Percentiles rank a stretch among this genome's conserved stretches.
Evolutionary conservation across 2,797 vertebrate genomes (phyloP).

Genomic region (Falco biarmicus): DNA sequence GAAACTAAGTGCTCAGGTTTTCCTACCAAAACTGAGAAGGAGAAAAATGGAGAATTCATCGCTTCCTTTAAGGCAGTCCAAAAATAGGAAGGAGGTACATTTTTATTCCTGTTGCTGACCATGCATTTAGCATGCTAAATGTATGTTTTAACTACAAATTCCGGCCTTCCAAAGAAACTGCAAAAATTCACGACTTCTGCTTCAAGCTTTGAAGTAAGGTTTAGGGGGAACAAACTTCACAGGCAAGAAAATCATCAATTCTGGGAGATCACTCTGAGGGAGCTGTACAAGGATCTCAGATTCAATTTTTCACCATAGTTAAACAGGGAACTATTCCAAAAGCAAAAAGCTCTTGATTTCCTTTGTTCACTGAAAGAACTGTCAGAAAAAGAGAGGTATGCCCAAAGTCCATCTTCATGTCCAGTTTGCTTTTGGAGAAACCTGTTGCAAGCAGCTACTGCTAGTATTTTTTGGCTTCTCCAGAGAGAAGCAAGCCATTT

Average conservation of each 20-base stretch:
- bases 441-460: background rate
- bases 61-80: background rate
- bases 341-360: background rate
- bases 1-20: background rate
- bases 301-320: background rate
- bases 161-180: background rate
- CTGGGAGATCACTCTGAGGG: background rate
- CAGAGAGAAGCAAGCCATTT: background rate
- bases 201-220: background rate
- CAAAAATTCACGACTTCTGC: background rate
- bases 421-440: slow-evolving; percentile 6
- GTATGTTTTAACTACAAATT: background rate
- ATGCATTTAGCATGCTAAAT: background rate
- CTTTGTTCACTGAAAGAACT: background rate
- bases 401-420: background rate
- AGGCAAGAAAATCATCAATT: background rate
- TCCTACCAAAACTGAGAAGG: background rate
- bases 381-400: background rate
- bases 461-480: background rate
- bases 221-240: background rate
- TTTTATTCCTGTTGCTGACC: background rate
- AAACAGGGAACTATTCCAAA: background rate
- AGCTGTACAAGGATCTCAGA: background rate
- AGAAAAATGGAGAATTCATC: background rate
- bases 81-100: background rate